Evolutionary conservation across 2,888 invertebrate species (phyloP).

Genomic region (Gymnosoma rotundatum): DNA sequence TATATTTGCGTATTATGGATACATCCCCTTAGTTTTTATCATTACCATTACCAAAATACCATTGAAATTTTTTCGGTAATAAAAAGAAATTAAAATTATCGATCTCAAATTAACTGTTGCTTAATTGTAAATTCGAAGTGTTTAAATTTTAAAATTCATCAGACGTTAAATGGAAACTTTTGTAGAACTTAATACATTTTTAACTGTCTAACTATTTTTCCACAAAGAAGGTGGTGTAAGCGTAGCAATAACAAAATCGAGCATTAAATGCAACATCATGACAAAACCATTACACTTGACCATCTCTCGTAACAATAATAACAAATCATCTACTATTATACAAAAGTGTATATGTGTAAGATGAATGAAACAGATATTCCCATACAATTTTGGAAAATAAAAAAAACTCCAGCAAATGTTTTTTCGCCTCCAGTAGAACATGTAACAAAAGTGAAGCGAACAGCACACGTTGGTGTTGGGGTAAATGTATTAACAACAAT

Average conservation of each 20-base stretch:
- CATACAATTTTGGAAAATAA: slow-evolving; percentile 46
- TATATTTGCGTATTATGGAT: too few relatives aligned
- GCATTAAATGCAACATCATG: slow-evolving; percentile 80
- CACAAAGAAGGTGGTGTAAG: slow-evolving; percentile 21
- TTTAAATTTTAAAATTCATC: too few relatives aligned
- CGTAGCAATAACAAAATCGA: slow-evolving; percentile 58
- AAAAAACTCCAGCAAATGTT: neutral
- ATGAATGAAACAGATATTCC: slow-evolving; percentile 53
- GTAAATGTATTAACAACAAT: slow-evolving; percentile 56
- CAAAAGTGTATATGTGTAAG: slow-evolving; percentile 40
- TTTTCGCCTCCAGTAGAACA: slow-evolving; percentile 58
- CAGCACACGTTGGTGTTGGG: slow-evolving; percentile 33
- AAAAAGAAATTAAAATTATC: too few relatives aligned
- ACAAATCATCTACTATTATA: slow-evolving; percentile 62
- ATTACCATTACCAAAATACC: too few relatives aligned
- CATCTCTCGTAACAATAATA: slow-evolving; percentile 66
- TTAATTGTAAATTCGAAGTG: too few relatives aligned
- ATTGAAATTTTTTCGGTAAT: too few relatives aligned
- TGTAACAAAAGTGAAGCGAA: slow-evolving; percentile 43
- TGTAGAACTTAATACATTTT: neutral
- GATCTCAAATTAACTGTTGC: too few relatives aligned
- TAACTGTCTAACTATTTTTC: slow-evolving; percentile 1
- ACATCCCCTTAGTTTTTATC: too few relatives aligned
- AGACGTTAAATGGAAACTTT: too few relatives aligned
- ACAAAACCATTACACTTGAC: slow-evolving; percentile 78